phyloP scores from a whole-genome alignment of 1,140 invertebrate genomes.

The Saccostrea cuccullata region DNA sequence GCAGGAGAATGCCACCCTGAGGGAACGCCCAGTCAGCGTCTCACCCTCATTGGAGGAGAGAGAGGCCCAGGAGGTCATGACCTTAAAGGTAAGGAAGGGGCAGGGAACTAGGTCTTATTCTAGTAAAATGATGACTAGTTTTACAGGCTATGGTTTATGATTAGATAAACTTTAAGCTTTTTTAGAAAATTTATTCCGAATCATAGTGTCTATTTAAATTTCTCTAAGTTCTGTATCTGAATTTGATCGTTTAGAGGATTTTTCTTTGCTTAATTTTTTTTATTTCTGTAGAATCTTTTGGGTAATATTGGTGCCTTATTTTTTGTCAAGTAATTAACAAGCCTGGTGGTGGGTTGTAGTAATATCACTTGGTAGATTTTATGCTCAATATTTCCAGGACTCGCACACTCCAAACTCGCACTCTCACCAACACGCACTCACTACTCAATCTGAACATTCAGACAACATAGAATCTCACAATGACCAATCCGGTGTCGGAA shows the following conservation, averaged over 20 bases:
- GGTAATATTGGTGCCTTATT: conserved; percentile 13
- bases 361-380: not conserved
- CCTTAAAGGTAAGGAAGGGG: conserved; percentile 39
- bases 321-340: not conserved
- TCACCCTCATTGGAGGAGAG: conserved; percentile 42
- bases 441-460: conserved; percentile 1
- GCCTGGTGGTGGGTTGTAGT: not conserved
- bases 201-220: not conserved
- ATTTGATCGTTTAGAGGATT: not conserved
- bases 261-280: not conserved
- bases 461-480: not conserved
- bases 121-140: not conserved
- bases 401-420: not conserved
- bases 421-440: not conserved
- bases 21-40: conserved; percentile 49
- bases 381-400: conserved; percentile 22
- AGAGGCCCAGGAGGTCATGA: conserved; percentile 46
- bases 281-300: not conserved
- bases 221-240: not conserved
- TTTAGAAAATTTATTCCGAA: not conserved
- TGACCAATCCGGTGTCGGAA: not conserved
- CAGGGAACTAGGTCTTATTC: not conserved
- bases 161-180: not conserved
- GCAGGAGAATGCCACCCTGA: conserved; percentile 64
- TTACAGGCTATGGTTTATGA: not conserved